Percentiles rank a stretch among this genome's conserved stretches.
Conservation (phyloP, 2,888 invertebrate species). For the Ophraella communa region DNA sequence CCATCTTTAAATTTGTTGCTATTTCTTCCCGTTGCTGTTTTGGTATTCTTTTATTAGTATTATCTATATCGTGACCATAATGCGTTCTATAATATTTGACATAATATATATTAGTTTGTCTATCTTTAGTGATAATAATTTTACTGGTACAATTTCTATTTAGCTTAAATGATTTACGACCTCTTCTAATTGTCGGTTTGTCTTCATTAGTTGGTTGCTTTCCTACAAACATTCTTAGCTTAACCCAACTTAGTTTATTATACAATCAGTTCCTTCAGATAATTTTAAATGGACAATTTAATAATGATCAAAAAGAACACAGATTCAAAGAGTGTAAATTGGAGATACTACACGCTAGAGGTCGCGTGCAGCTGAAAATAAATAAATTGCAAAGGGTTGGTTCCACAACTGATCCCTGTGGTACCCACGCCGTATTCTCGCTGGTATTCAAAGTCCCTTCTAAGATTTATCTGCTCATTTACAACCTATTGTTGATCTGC, state of each 20-base stretch:
- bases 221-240: background rate
- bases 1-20: background rate
- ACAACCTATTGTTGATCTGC: too few relatives aligned
- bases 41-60: background rate
- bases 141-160: background rate
- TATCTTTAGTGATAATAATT: background rate
- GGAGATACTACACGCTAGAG: too few relatives aligned
- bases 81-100: background rate
- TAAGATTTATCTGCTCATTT: too few relatives aligned
- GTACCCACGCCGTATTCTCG: too few relatives aligned
- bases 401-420: too few relatives aligned
- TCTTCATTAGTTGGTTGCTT: background rate
- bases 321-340: too few relatives aligned
- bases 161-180: background rate
- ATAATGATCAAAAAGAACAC: too few relatives aligned
- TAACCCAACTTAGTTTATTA: background rate
- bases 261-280: too few relatives aligned
- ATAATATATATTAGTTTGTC: background rate
- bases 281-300: too few relatives aligned
- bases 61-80: background rate
- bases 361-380: too few relatives aligned
- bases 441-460: too few relatives aligned
- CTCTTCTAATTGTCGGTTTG: background rate
- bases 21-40: background rate
- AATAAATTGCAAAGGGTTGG: too few relatives aligned